Evolutionary conservation across 2,888 invertebrate genomes (phyloP), one percentile per base, ranked within the genome.

Genomic region (Chrysotoxum bicinctum): DNA sequence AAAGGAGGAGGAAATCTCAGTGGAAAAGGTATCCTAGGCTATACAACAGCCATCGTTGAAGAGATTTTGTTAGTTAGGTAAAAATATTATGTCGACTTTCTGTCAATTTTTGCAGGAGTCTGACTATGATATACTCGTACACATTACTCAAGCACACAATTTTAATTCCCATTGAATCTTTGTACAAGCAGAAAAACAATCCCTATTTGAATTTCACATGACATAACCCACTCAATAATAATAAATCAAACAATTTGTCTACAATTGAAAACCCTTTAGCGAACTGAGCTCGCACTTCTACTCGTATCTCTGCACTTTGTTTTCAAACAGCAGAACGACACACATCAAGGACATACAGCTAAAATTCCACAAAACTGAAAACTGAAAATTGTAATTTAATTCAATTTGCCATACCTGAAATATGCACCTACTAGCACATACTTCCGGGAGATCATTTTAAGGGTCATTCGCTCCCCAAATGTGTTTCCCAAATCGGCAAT

Each of bases 401-500:
- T 77, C 82, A 77, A 82, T 82, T 82, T 68, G 32, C 45, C 26
- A 1, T 35, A 82, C 77, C 82, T 77, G 82, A 77, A 73, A 68
- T 72, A 76, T 66, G 76, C 54, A 45, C 69, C 35, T 43, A 30
- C 52, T 58, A 23, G 23, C 82, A 77, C 73, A 58, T 73, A 82
- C 77, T 77, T 73, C 23, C 45, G 43, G 58, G 66, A 66, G 70
- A 77, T 73, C 72, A 79, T 84, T 79, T 75, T 43, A 79, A 79
- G 83, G 79, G 83, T 79, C 83, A 84, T 84, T 84, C 75, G 54
- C 58, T 60, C 30, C 52, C 66, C 79, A 75, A 84, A 74, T 74
- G 83, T 79, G 54, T 45, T 70, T 35, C 52, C 74, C 35, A 72
- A 84, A 84, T 84, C 58, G 75, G 35, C 66, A 72, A 84, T 79